phyloP scores from a whole-genome alignment of 1,140 invertebrate species.

The Latrodectus geometricus region DNA sequence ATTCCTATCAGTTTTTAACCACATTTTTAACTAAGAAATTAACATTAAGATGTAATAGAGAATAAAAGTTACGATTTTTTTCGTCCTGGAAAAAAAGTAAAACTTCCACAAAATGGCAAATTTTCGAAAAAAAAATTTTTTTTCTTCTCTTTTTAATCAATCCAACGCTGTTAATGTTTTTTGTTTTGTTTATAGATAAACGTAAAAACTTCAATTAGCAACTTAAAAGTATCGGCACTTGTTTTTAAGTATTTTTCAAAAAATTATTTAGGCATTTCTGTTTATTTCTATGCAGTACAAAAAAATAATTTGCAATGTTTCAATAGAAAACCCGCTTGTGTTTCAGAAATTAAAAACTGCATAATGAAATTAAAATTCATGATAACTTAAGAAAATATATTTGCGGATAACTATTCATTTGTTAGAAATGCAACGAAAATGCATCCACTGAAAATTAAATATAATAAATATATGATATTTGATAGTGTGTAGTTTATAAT shows the following conservation, averaged over 20 bases:
- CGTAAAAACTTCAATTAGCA: conserved; percentile 58
- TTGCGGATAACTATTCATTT: no score
- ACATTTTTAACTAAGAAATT: conserved; percentile 48
- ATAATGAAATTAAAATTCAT: not conserved
- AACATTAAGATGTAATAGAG: conserved; percentile 56
- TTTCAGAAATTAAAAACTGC: not conserved
- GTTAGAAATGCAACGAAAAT: no score
- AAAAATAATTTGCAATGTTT: not conserved
- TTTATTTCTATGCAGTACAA: not conserved
- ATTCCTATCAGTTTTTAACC: conserved; percentile 37
- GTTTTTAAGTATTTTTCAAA: conserved; percentile 22
- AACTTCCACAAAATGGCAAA: not conserved
- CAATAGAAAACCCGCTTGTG: no score
- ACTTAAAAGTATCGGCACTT: conserved; percentile 28
- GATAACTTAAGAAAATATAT: not conserved
- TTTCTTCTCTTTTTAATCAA: conserved; percentile 2
- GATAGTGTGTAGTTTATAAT: no score
- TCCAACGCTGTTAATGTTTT: not conserved
- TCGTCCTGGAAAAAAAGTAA: conserved; percentile 10
- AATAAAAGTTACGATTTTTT: conserved; percentile 9
- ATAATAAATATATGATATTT: no score
- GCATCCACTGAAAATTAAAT: no score
- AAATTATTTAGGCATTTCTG: conserved; percentile 9
- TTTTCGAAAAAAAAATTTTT: not conserved
- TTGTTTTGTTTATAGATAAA: not conserved